Conservation (phyloP, 2,113 vertebrate species). For the Pavo muticus region DNA sequence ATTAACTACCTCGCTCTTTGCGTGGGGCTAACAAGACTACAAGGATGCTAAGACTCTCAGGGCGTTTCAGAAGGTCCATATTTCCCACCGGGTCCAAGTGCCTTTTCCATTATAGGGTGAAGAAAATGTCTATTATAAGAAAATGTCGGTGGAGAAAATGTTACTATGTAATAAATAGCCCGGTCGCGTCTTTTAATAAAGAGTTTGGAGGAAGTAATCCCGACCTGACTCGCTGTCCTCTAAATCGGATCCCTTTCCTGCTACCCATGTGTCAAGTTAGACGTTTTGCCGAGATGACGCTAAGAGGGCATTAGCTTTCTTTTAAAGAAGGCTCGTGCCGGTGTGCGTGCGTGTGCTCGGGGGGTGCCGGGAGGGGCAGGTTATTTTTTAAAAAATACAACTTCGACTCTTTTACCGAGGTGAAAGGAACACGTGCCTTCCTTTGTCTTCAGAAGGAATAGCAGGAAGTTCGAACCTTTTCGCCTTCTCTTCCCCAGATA, state of each 20-base stretch:
- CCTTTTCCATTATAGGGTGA: slow-evolving; percentile 48
- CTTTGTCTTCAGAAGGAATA: slow-evolving; percentile 8
- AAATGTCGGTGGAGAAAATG: slow-evolving; percentile 7
- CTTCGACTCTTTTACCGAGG: background rate
- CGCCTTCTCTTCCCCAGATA: background rate
- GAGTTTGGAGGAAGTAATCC: background rate
- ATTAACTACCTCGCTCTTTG: background rate
- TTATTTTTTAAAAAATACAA: slow-evolving; percentile 11
- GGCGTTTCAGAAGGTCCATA: background rate
- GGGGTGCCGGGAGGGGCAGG: background rate
- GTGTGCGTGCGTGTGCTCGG: background rate
- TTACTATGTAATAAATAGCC: background rate
- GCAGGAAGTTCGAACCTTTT: background rate
- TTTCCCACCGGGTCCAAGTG: slow-evolving; percentile 31
- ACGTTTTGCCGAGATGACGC: background rate
- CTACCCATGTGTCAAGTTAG: background rate
- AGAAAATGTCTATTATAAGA: slow-evolving; percentile 33
- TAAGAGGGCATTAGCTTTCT: background rate
- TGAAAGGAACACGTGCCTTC: background rate
- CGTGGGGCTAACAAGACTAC: background rate
- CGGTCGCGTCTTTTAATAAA: background rate
- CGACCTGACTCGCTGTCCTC: background rate
- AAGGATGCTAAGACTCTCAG: background rate
- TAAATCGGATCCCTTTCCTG: background rate
- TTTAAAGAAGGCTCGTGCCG: background rate